These are phyloP conservation scores for Champsocephalus gunnari DNA, from an alignment of 2,797 vertebrate species.

Conservation along the genomic window DNA sequence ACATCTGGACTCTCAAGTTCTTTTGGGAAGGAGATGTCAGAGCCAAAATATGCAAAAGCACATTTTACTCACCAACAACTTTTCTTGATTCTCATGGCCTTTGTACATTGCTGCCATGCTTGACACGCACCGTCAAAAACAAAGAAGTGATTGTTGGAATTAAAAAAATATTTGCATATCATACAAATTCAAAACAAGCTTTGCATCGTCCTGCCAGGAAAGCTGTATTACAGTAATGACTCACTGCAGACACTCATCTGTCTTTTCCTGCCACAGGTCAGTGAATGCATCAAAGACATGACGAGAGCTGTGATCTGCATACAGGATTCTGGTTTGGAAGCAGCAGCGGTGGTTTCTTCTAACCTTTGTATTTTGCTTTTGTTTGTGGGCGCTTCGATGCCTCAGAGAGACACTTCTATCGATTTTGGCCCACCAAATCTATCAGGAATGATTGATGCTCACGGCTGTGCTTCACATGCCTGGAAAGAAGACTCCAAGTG, in stretches of 20 bases:
- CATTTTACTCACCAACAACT: background rate
- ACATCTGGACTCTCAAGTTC: background rate
- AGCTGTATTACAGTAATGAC: conserved; percentile 38
- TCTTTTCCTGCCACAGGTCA: conserved; percentile 5
- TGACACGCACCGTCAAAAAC: conserved; percentile 4
- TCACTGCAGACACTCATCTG: conserved; percentile 1
- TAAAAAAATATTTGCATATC: conserved; percentile 37
- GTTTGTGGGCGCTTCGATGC: conserved; percentile 5
- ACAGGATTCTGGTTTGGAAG: background rate
- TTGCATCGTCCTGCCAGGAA: conserved; percentile 44
- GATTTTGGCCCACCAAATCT: background rate
- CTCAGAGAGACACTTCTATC: background rate
- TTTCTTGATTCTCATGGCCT: background rate
- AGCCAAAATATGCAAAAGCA: background rate
- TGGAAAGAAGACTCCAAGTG: background rate
- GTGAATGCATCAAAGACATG: conserved; percentile 12
- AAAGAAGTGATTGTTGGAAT: conserved; percentile 7
- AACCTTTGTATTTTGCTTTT: background rate
- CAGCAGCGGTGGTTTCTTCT: background rate
- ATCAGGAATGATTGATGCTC: background rate
- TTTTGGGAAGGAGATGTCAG: background rate
- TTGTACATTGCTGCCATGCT: background rate
- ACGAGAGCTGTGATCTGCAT: conserved; percentile 4
- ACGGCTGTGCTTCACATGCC: background rate
- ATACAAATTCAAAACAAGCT: conserved; percentile 19